Conservation (phyloP, 2,888 invertebrate species). For the Agonopterix alstromeriana region DNA sequence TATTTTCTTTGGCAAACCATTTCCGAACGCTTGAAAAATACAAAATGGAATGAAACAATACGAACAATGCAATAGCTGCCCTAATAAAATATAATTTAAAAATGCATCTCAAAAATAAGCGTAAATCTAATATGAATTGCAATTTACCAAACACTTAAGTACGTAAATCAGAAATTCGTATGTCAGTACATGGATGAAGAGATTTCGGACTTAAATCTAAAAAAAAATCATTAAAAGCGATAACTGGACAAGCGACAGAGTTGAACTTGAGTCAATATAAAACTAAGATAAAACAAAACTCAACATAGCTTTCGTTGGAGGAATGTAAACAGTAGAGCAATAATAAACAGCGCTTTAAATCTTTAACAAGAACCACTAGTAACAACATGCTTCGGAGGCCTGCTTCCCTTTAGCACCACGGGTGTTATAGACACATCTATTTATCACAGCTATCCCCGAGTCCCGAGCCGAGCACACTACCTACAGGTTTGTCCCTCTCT, state of each 20-base stretch:
- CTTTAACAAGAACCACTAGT: conserved; percentile 62
- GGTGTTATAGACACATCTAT: conserved; percentile 26
- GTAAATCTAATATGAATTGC: conserved; percentile 49
- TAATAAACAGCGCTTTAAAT: conserved; percentile 50
- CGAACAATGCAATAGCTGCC: conserved; percentile 67
- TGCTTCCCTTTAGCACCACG: conserved; percentile 64
- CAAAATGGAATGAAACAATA: conserved; percentile 59
- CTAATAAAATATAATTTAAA: conserved; percentile 51
- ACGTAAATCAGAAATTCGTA: conserved; percentile 63
- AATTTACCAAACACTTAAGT: conserved; percentile 56
- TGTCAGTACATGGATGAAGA: conserved; percentile 52
- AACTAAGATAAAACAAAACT: conserved; percentile 68
- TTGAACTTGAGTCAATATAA: conserved; percentile 52
- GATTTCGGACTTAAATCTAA: conserved; percentile 57
- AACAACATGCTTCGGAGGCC: conserved; percentile 63
- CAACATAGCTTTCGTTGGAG: conserved; percentile 69
- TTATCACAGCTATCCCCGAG: conserved; percentile 17
- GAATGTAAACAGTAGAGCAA: conserved; percentile 73
- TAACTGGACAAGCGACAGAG: conserved; percentile 57
- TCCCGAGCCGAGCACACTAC: conserved; percentile 4
- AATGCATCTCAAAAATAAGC: conserved; percentile 69
- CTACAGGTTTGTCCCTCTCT: neutral
- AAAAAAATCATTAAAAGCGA: conserved; percentile 52
- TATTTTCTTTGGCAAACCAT: conserved; percentile 68
- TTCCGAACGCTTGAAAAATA: conserved; percentile 47